Percentiles rank a stretch among this genome's conserved stretches.
These are phyloP conservation scores for Mastomys natalensis DNA, from an alignment of 2,113 vertebrate genomes.

Conservation along the genomic window DNA sequence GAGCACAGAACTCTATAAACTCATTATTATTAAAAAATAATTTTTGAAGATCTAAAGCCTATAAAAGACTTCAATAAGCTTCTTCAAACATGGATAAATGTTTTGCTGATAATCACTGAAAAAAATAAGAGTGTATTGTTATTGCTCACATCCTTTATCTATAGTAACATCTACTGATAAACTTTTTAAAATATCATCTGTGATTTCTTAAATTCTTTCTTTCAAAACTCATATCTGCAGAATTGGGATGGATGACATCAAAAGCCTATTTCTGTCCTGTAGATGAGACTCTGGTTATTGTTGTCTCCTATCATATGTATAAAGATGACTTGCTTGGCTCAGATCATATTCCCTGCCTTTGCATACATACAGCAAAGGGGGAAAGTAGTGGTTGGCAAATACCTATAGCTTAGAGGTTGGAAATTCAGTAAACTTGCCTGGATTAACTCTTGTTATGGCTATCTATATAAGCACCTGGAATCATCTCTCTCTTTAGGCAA, in stretches of 20 bases:
- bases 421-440: background rate
- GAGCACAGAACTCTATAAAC: background rate
- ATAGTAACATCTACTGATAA: background rate
- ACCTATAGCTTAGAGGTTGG: background rate
- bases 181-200: background rate
- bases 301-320: background rate
- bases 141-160: background rate
- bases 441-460: background rate
- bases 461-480: background rate
- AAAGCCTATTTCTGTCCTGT: background rate
- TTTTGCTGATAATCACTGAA: conserved; percentile 8
- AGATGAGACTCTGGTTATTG: background rate
- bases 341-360: fast-evolving
- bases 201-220: background rate
- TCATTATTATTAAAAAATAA: background rate
- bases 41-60: background rate
- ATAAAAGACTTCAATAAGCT: background rate
- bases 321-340: background rate
- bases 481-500: background rate
- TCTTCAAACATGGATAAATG: background rate
- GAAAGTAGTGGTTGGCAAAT: background rate
- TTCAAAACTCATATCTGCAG: background rate
- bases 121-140: background rate
- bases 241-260: background rate
- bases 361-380: background rate